Evolutionary conservation across 2,797 vertebrate species (phyloP), one percentile per base, ranked within the genome.

Genomic region (Crenuchus spilurus): DNA sequence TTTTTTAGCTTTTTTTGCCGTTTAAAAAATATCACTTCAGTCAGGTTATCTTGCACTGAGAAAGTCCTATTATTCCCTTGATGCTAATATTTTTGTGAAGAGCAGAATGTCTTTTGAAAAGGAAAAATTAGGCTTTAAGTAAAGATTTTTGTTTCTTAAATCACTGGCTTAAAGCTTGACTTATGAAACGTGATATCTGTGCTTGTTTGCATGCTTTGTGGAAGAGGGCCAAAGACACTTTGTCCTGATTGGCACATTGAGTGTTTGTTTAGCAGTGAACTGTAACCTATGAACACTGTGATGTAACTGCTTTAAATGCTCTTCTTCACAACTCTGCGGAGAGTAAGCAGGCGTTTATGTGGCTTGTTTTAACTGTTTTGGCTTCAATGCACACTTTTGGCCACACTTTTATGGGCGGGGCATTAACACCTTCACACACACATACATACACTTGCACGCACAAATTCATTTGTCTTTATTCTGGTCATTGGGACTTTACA

Each of bases 241-340:
- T 72, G 48, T 28, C 30, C 52, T 22, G 4, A 35, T 78, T 65
- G 72, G 69, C 69, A n/a, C 33, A n/a, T 3, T 4, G 5, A 3
- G 52, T 73, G 69, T 52, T 69, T 74, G 72, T 69, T 75, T 75
- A 60, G 58, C 62, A 6, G 55, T 61, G 5, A 16, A 35, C 46
- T 11, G 6, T 44, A 37, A 73, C 76, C 76, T 81, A 24, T 72
- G 76, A 74, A 61, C 80, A 31, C 33, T 28, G 28, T 68, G 55
- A 80, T 49, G 33, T 68, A 72, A 51, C 42, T 49, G 18, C 28
- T 72, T 48, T 67, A 67, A 44, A 55, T 26, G 22, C 18, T 22
- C 31, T 41, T 54, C 30, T 54, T 37, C 22, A 51, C 22, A 30
- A 10, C 4, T 3, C 39, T 28, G 24, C 26, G 0, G 26, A 18